phyloP scores from a whole-genome alignment of 2,888 invertebrate species.

The Glaucopsyche alexis region DNA sequence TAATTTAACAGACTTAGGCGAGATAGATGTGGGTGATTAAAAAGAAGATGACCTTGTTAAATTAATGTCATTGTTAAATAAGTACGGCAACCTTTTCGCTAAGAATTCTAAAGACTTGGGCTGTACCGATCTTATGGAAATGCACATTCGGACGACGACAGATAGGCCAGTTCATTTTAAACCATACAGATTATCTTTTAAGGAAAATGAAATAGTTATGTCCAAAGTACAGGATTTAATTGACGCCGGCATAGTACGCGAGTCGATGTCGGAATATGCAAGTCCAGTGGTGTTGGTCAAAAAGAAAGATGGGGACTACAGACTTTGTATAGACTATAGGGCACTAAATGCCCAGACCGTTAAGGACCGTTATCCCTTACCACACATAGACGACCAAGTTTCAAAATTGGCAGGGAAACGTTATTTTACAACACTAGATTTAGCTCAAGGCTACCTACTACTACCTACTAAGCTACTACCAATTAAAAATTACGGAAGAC shows the following conservation, averaged over 20 bases:
- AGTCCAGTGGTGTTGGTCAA: constrained; percentile 20
- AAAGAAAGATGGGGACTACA: not conserved
- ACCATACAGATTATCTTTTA: too few species aligned
- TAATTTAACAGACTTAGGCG: too few species aligned
- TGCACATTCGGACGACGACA: not conserved
- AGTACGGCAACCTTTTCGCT: not conserved
- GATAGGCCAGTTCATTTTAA: not conserved
- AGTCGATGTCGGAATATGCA: not conserved
- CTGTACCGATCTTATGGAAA: not conserved
- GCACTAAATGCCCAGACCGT: not conserved
- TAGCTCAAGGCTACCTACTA: too few species aligned
- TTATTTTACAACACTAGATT: not conserved
- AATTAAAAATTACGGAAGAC: not conserved
- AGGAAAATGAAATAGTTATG: too few species aligned
- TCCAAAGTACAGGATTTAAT: not conserved
- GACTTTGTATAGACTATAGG: constrained; percentile 3
- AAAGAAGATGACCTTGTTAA: too few species aligned
- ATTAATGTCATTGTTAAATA: too few species aligned
- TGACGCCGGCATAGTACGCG: not conserved
- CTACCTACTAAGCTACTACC: too few species aligned
- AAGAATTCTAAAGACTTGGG: not conserved
- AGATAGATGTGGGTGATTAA: too few species aligned
- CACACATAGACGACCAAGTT: constrained; percentile 8
- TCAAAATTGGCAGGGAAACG: not conserved
- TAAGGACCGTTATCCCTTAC: not conserved